Conservation (phyloP, 2,797 vertebrate genomes). For the Astyanax mexicanus region DNA sequence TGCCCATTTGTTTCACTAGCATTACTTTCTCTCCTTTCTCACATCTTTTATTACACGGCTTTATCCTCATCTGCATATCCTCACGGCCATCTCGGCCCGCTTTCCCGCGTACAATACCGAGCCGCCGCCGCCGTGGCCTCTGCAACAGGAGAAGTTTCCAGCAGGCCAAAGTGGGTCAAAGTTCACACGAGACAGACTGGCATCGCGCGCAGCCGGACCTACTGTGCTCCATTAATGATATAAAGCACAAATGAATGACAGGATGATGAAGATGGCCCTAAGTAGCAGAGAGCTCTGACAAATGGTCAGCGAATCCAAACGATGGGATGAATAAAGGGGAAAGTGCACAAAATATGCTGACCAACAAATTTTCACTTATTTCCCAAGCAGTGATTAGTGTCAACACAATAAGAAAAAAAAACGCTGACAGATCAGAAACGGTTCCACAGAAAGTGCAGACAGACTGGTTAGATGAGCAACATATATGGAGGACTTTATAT, state of each 20-base stretch:
- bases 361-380: constrained; percentile 22
- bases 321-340: constrained; percentile 19
- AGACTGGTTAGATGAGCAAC: not conserved
- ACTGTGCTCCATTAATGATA: constrained; percentile 39
- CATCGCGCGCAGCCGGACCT: constrained; percentile 29
- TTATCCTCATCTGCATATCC: constrained; percentile 51
- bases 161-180: constrained; percentile 51
- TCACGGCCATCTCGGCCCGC: not conserved
- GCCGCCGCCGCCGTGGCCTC: constrained; percentile 35
- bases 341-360: constrained; percentile 37
- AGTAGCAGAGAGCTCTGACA: constrained; percentile 39
- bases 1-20: constrained; percentile 56
- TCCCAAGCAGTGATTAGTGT: constrained; percentile 31
- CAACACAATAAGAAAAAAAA: not conserved
- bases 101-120: constrained; percentile 29
- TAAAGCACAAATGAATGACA: constrained; percentile 45
- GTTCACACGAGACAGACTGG: constrained; percentile 44
- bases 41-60: constrained; percentile 47
- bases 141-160: constrained; percentile 28
- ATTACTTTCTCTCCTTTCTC: constrained; percentile 47
- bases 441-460: not conserved
- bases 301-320: constrained; percentile 32
- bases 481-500: too few relatives aligned
- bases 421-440: not conserved
- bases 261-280: constrained; percentile 48